Evolutionary conservation across 2,888 invertebrate species (phyloP).

Genomic region (Allolobophora icterica): DNA sequence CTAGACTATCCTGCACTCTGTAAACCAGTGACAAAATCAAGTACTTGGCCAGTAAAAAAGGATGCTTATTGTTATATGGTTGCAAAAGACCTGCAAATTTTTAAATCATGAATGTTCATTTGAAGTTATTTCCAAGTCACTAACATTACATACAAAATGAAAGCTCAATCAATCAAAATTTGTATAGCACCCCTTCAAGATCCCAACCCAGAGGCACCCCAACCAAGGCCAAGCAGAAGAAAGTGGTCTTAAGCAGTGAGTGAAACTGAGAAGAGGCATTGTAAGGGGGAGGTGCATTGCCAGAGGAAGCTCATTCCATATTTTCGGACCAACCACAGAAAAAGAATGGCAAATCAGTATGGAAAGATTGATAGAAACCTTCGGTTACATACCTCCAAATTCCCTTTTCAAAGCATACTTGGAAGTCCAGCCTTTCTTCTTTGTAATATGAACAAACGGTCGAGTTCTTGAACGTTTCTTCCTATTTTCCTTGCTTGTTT

Average conservation of each 20-base stretch:
- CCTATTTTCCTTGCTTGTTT: background rate
- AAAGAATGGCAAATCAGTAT: background rate
- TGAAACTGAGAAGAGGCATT: no score
- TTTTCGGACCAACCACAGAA: no score
- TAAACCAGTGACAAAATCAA: background rate
- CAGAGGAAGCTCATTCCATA: no score
- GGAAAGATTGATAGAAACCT: background rate
- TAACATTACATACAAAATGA: no score
- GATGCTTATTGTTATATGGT: background rate
- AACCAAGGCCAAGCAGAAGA: no score
- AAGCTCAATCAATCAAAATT: no score
- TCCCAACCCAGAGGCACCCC: no score
- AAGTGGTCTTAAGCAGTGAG: no score
- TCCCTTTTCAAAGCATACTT: slow-evolving; percentile 17
- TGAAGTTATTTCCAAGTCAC: background rate
- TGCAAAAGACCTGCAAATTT: background rate
- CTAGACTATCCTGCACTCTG: no score
- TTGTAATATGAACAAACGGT: background rate
- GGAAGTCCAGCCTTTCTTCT: slow-evolving; percentile 19
- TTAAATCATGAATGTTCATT: background rate
- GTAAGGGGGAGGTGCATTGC: no score
- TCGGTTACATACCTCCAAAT: background rate
- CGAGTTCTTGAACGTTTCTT: slow-evolving; percentile 1
- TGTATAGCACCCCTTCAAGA: no score
- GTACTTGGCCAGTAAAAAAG: background rate